Base-by-base conservation (phyloP, 1,140 invertebrate genomes). In the Drosophila pruinosa region DNA sequence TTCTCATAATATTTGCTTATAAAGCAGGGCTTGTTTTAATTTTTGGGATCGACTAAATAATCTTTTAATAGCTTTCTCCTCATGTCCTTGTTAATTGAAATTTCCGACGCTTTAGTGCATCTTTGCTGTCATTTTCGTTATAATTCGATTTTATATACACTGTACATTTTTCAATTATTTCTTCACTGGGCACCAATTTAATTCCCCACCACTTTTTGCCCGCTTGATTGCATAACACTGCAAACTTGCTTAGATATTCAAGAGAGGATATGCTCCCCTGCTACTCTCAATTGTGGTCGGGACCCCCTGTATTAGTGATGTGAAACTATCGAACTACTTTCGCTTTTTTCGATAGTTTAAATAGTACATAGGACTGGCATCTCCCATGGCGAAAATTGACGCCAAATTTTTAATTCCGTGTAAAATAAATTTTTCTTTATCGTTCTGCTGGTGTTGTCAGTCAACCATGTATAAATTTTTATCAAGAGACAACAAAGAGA, bases 131-230 rank as follows among this genome's bases (percentile, higher is more conserved):
- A 85, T 78, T 88, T 88, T 70, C 74, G 26, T 54, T 59, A 78
- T 88, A 88, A 88, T 78, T 88, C 72, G 82, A 88, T 88, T 88
- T 88, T 72, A 52, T 48, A 62, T 88, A 72, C 56, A 72, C 62
- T 82, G 68, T 28, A 89, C 61, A 88, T 64, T 88, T 86, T 88
- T 82, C 82, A 88, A 88, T 86, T 86, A 86, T 78, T 86, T 78
- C 59, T 14, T 70, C 38, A 77, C 56, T 58, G 34, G 56, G 28
- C 61, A 61, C 45, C 47, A 45, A 28, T 58, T 81, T 80, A 34
- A 41, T 34, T 52, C 26, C 52, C 17, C 24, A 7, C 7, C 34
- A n/a, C 22, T 21, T 22, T 52, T 31, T 17, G 26, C 26, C 6
- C 31, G 15, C 43, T 34, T 68, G 61, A 53, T 14, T 8, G 6